phyloP scores from a whole-genome alignment of 1,140 invertebrate genomes.

The Geopemphigus sp. region DNA sequence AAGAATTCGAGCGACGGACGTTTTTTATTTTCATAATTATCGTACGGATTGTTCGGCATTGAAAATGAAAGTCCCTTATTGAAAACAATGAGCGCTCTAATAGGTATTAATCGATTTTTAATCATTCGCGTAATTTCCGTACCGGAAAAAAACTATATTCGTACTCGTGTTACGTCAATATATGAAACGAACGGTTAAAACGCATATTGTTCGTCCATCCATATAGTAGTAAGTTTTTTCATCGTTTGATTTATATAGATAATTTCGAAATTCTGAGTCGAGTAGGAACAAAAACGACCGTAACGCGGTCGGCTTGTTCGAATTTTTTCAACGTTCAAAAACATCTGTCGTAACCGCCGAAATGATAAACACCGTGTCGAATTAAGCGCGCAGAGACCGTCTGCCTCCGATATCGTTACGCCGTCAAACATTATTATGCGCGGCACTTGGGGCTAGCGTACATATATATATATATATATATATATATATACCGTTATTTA shows the following conservation, averaged over 20 bases:
- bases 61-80: too few species aligned
- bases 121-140: too few species aligned
- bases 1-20: too few species aligned
- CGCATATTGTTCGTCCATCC: too few species aligned
- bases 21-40: too few species aligned
- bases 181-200: too few species aligned
- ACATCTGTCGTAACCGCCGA: constrained; percentile 16
- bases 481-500: constrained; percentile 18
- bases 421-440: constrained; percentile 5
- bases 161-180: too few species aligned
- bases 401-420: constrained; percentile 6
- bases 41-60: too few species aligned
- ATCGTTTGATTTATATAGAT: background rate
- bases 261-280: background rate
- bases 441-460: background rate
- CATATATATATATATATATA: too few species aligned
- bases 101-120: too few species aligned
- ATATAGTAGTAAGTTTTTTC: background rate
- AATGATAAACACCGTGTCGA: constrained; percentile 25
- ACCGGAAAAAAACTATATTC: too few species aligned
- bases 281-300: background rate
- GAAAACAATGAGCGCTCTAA: too few species aligned
- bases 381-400: constrained; percentile 11
- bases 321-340: constrained; percentile 5
- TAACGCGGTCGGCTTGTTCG: background rate